These are phyloP conservation scores for Alloplasta piceator DNA, from an alignment of 2,888 invertebrate species.

Conservation along the genomic window DNA sequence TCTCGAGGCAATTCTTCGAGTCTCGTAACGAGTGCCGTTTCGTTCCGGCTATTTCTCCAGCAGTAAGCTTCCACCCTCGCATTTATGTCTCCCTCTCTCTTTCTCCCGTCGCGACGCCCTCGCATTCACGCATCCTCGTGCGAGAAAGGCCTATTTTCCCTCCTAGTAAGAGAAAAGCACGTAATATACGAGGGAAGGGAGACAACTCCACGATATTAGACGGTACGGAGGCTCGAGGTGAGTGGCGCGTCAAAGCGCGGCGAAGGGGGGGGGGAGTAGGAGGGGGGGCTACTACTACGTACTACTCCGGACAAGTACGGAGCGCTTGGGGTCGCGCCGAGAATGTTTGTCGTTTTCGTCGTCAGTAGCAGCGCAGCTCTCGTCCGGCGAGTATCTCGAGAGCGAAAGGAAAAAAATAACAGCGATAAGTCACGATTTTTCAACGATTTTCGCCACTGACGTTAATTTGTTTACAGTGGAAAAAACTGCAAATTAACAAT, in stretches of 20 bases:
- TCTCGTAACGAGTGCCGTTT: constrained; percentile 53
- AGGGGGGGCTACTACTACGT: constrained; percentile 44
- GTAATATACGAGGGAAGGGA: no score
- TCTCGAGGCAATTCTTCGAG: constrained; percentile 17
- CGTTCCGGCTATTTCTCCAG: constrained; percentile 56
- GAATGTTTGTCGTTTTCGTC: constrained; percentile 36
- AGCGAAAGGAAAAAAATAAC: not conserved
- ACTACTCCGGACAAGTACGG: constrained; percentile 28
- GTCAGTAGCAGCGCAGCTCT: constrained; percentile 76
- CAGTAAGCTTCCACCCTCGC: constrained; percentile 49
- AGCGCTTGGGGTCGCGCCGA: constrained; percentile 9
- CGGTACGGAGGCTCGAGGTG: constrained; percentile 61
- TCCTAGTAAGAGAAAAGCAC: no score
- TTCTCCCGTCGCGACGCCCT: constrained; percentile 66
- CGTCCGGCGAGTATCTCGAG: constrained; percentile 68
- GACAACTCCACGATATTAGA: constrained; percentile 24
- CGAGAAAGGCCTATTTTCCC: constrained; percentile 78
- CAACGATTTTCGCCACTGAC: not conserved
- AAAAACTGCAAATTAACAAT: no score
- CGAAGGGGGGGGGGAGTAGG: constrained; percentile 20
- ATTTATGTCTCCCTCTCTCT: constrained; percentile 23
- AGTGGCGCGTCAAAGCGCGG: constrained; percentile 32
- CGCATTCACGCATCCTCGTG: constrained; percentile 66
- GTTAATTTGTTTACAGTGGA: not conserved
- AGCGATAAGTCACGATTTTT: not conserved